These are phyloP conservation scores for Rhynchopsitta pachyrhyncha DNA, from an alignment of 2,113 vertebrate species.

Conservation along the genomic window DNA sequence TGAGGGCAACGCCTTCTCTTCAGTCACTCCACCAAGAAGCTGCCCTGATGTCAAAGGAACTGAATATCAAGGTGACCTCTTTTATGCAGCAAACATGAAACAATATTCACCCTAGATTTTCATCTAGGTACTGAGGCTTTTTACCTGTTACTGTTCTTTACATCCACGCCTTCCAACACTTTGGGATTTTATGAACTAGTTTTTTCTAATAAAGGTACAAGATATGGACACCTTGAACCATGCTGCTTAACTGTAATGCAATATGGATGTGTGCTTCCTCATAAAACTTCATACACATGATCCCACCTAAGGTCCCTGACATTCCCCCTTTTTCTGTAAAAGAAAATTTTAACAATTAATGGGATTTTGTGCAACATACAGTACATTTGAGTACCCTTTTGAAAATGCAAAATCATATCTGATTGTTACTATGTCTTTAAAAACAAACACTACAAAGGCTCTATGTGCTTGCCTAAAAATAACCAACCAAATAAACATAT, in stretches of 20 bases:
- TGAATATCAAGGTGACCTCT: not conserved
- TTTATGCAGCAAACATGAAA: not conserved
- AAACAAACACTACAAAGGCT: not conserved
- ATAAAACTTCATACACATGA: fast-evolving
- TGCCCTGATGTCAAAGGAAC: not conserved
- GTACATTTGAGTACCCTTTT: not conserved
- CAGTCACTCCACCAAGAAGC: not conserved
- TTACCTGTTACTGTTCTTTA: not conserved
- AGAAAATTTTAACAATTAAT: not conserved
- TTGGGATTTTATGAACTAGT: not conserved
- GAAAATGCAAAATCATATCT: not conserved
- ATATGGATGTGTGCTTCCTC: no score
- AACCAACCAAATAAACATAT: not conserved
- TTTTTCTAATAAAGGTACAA: not conserved
- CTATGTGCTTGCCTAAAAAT: not conserved
- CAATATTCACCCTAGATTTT: not conserved
- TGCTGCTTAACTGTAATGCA: fast-evolving
- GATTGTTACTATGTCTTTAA: not conserved
- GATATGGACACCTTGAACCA: not conserved
- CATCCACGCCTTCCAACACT: not conserved
- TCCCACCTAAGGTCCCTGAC: not conserved
- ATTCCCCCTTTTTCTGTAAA: not conserved
- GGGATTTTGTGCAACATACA: not conserved
- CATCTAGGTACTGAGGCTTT: not conserved
- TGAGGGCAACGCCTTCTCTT: not conserved